Conservation (phyloP, 2,113 vertebrate genomes). For the Thamnophis sirtalis region DNA sequence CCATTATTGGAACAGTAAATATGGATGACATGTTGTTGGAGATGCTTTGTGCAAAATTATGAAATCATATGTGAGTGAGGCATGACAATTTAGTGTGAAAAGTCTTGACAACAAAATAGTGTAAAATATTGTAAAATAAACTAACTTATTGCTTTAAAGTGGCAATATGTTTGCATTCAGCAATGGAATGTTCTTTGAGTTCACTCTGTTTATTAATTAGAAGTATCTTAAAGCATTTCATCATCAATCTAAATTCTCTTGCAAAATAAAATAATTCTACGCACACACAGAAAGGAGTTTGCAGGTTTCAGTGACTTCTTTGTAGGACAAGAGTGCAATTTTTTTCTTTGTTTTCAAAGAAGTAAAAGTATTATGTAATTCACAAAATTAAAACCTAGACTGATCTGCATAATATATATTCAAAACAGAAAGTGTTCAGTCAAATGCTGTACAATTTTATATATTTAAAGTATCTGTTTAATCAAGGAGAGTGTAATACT, state of each 20-base stretch:
- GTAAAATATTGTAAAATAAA: conserved; percentile 71
- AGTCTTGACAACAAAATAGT: conserved; percentile 44
- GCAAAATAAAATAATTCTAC: neutral
- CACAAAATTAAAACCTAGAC: conserved; percentile 26
- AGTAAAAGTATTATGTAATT: neutral
- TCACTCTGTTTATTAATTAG: conserved; percentile 43
- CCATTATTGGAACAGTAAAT: conserved; percentile 88
- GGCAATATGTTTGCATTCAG: conserved; percentile 79
- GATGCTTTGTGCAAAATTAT: conserved; percentile 92
- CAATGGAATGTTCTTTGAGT: conserved; percentile 65
- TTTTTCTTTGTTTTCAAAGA: neutral
- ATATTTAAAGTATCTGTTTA: neutral
- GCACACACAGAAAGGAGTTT: neutral
- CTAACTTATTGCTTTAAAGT: conserved; percentile 80
- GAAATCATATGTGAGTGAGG: conserved; percentile 7
- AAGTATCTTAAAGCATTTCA: conserved; percentile 14
- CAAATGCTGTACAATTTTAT: neutral
- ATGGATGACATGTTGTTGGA: conserved; percentile 97
- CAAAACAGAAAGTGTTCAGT: conserved; percentile 4
- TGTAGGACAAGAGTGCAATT: neutral
- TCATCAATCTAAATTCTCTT: neutral
- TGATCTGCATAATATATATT: conserved; percentile 18
- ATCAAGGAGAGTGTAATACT: neutral
- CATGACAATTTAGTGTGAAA: conserved; percentile 24
- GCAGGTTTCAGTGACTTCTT: neutral